Percentiles rank a stretch among this genome's conserved stretches.
These are phyloP conservation scores for Cheilosia vernalis DNA, from an alignment of 2,888 invertebrate species.

Conservation along the genomic window DNA sequence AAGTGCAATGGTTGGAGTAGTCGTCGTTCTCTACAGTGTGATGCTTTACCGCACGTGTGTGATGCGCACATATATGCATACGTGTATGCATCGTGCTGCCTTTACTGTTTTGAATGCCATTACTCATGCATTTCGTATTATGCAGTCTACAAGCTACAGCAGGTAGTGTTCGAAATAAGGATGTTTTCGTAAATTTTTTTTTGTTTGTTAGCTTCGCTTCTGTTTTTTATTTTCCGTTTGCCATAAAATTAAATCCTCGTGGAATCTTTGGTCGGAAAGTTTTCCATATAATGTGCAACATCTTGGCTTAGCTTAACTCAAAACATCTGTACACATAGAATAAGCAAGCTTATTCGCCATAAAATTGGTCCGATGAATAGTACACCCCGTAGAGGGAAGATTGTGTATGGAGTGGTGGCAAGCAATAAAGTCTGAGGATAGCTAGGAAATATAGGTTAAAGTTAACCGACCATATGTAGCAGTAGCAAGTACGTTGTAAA, in stretches of 20 bases:
- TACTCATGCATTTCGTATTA: conserved; percentile 39
- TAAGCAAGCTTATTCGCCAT: conserved; percentile 47
- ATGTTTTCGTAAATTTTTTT: conserved; percentile 7
- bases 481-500: too few relatives aligned
- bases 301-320: conserved; percentile 31
- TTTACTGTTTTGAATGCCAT: conserved; percentile 27
- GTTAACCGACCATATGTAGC: too few relatives aligned
- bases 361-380: conserved; percentile 24
- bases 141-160: conserved; percentile 9
- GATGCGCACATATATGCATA: background rate
- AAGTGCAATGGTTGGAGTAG: background rate
- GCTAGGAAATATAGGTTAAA: too few relatives aligned
- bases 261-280: conserved; percentile 48
- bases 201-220: conserved; percentile 11
- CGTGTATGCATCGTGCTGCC: background rate
- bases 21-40: background rate
- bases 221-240: conserved; percentile 42
- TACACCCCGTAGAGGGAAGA: background rate
- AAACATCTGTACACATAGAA: conserved; percentile 45
- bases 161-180: background rate
- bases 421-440: conserved; percentile 10
- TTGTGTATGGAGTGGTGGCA: conserved; percentile 2
- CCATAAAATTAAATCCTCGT: conserved; percentile 55
- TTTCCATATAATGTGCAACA: conserved; percentile 54
- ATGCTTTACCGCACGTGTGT: conserved; percentile 31